These are phyloP conservation scores for Parapristionchus giblindavisi DNA, from an alignment of 2,888 invertebrate species.

Conservation along the genomic window DNA sequence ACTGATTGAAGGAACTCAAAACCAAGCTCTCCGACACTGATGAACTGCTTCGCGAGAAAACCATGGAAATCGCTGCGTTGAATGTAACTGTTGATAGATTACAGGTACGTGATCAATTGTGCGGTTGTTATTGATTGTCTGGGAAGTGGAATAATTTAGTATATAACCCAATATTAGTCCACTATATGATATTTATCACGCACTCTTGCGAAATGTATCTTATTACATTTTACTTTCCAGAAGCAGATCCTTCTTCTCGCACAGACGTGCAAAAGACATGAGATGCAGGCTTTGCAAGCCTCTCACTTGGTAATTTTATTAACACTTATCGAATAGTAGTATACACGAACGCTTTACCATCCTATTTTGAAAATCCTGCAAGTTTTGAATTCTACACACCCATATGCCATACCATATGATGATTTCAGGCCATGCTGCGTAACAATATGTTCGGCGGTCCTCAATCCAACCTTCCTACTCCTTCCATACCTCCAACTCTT, in stretches of 20 bases:
- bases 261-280: slow-evolving; percentile 18
- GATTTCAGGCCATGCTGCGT: slow-evolving; percentile 30
- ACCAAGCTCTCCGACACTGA: slow-evolving; percentile 12
- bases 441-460: slow-evolving; percentile 4
- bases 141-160: neutral
- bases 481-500: neutral
- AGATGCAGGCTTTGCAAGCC: slow-evolving; percentile 28
- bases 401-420: no score
- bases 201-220: neutral
- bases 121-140: neutral
- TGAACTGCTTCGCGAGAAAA: neutral
- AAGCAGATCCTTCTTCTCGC: slow-evolving; percentile 32
- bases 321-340: neutral
- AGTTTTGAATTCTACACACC: no score
- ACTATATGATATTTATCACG: neutral
- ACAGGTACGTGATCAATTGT: neutral
- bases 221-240: neutral
- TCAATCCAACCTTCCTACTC: neutral
- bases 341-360: no score
- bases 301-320: neutral
- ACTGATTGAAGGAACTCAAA: slow-evolving; percentile 15
- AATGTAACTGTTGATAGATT: slow-evolving; percentile 23
- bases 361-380: no score
- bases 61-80: slow-evolving; percentile 12
- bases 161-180: neutral